Evolutionary conservation across 2,888 invertebrate genomes (phyloP).

Genomic region (Ctena decussata): DNA sequence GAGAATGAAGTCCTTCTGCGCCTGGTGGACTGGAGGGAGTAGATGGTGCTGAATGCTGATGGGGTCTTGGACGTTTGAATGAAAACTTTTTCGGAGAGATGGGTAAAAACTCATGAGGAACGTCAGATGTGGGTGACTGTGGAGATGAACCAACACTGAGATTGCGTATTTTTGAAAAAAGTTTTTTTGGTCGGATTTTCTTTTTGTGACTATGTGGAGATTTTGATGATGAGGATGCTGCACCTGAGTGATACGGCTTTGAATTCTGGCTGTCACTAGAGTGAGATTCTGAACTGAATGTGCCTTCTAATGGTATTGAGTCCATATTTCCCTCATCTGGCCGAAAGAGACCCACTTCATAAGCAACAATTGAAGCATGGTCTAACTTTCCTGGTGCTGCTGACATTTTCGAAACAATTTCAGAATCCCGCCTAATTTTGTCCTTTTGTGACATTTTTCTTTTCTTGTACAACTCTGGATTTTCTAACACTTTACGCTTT

Average conservation of each 20-base stretch:
- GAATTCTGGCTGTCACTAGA: conserved; percentile 17
- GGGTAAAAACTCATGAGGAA: conserved; percentile 34
- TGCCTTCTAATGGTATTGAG: conserved; percentile 66
- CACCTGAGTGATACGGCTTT: conserved; percentile 8
- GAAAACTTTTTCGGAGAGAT: conserved; percentile 67
- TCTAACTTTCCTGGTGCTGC: conserved; percentile 95
- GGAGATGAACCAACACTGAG: conserved; percentile 66
- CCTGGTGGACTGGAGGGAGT: conserved; percentile 62
- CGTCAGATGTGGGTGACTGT: conserved; percentile 62
- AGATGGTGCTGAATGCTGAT: conserved; percentile 50
- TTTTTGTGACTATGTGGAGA: conserved; percentile 66
- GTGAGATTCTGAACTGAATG: conserved; percentile 44
- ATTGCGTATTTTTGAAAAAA: conserved; percentile 79
- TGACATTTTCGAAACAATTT: conserved; percentile 91
- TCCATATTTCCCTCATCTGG: conserved; percentile 79
- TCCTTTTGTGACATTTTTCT: conserved; percentile 83
- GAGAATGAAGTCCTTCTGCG: conserved; percentile 39
- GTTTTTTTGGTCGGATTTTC: conserved; percentile 78
- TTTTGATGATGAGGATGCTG: conserved; percentile 83
- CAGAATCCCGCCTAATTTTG: conserved; percentile 82
- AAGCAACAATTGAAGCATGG: conserved; percentile 95
- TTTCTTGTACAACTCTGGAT: conserved; percentile 87
- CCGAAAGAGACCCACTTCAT: conserved; percentile 89
- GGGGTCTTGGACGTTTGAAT: conserved; percentile 66
- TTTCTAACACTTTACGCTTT: conserved; percentile 94